These are phyloP conservation scores for Eulithis testata DNA, from an alignment of 2,888 invertebrate species.

Conservation along the genomic window DNA sequence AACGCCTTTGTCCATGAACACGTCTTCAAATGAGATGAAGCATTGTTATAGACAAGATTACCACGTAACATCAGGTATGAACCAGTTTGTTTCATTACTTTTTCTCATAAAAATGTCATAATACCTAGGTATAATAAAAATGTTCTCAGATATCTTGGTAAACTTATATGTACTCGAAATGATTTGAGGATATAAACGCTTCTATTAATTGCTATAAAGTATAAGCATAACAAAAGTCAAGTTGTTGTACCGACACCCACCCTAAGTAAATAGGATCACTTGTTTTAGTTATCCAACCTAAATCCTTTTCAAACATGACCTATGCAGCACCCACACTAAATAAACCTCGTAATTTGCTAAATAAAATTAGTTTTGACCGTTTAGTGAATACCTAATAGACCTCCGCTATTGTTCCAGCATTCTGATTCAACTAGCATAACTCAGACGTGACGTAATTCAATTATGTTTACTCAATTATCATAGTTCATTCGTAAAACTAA, in stretches of 20 bases:
- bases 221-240: not conserved
- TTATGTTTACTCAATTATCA: too few relatives aligned
- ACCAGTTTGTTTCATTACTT: too few relatives aligned
- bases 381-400: slow-evolving; percentile 8
- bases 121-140: too few relatives aligned
- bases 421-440: not conserved
- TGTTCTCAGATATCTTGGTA: too few relatives aligned
- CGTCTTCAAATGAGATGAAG: too few relatives aligned
- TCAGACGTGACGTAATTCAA: too few relatives aligned
- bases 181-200: not conserved
- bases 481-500: too few relatives aligned
- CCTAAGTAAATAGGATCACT: slow-evolving; percentile 37
- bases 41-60: too few relatives aligned
- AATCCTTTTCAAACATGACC: slow-evolving; percentile 36
- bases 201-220: not conserved
- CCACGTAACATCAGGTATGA: too few relatives aligned
- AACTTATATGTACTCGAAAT: too few relatives aligned
- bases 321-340: slow-evolving; percentile 15
- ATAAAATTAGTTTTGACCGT: slow-evolving; percentile 15
- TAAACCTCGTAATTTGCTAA: slow-evolving; percentile 17
- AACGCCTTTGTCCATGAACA: too few relatives aligned
- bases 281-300: slow-evolving; percentile 30
- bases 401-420: slow-evolving; percentile 1
- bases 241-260: slow-evolving; percentile 21
- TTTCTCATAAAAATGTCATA: too few relatives aligned